These are phyloP conservation scores for Eonycteris spelaea DNA, from an alignment of 2,113 vertebrate species.

Conservation along the genomic window DNA sequence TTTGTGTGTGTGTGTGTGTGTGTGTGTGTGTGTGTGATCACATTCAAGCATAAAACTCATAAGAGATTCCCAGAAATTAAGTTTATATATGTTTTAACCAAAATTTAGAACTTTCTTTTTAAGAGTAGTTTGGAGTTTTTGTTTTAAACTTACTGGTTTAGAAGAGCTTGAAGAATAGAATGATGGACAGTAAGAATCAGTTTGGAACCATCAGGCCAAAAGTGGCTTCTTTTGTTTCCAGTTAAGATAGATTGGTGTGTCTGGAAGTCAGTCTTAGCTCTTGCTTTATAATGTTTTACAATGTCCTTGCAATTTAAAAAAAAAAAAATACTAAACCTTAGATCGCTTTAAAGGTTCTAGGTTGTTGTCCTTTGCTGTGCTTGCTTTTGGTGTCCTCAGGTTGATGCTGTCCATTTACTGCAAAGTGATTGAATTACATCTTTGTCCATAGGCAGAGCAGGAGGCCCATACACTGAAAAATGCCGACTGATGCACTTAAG, in stretches of 20 bases:
- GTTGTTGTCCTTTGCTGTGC: slow-evolving; percentile 43
- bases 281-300: not conserved
- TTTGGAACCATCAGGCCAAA: not conserved
- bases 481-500: slow-evolving; percentile 80
- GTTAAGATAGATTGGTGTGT: not conserved
- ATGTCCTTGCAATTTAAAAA: not conserved
- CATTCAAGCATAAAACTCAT: not conserved
- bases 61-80: not conserved
- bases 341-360: slow-evolving; percentile 35
- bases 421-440: slow-evolving; percentile 83
- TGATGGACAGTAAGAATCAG: not conserved
- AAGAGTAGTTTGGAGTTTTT: not conserved
- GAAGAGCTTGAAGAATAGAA: not conserved
- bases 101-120: not conserved
- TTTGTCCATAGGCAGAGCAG: slow-evolving; percentile 78
- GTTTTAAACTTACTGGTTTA: not conserved
- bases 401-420: slow-evolving; percentile 77
- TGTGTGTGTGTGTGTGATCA: not conserved
- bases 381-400: slow-evolving; percentile 57
- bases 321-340: not conserved
- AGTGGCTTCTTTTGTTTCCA: not conserved
- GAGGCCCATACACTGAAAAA: slow-evolving; percentile 72
- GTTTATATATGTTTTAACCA: not conserved
- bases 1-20: not conserved
- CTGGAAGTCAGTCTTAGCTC: not conserved